Evolutionary conservation across 1,140 invertebrate genomes (phyloP).

Genomic region (Drosophila obscura): DNA sequence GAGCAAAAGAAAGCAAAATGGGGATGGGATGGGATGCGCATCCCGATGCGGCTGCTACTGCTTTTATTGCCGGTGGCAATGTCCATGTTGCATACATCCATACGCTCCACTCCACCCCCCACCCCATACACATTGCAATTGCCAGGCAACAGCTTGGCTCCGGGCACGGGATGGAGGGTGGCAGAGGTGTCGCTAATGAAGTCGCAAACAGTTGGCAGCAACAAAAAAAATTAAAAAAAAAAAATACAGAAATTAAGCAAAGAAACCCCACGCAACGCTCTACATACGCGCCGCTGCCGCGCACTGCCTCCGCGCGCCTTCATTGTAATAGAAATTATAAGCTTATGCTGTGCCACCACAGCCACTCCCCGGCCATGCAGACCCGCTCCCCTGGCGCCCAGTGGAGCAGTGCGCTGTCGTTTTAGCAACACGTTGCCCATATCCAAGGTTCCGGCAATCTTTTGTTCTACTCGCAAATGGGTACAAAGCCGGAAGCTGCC

Average conservation of each 20-base stretch:
- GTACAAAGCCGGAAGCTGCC: background rate
- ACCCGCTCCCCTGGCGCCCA: constrained; percentile 5
- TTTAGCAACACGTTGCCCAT: constrained; percentile 79
- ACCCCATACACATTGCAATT: constrained; percentile 53
- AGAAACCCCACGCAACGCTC: constrained; percentile 33
- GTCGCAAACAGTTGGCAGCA: constrained; percentile 70
- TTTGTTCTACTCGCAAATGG: constrained; percentile 43
- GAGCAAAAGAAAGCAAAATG: too few relatives aligned
- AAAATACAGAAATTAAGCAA: constrained; percentile 39
- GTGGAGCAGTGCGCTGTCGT: constrained; percentile 41
- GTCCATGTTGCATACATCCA: constrained; percentile 6
- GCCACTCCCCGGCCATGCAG: background rate
- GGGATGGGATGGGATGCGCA: too few relatives aligned
- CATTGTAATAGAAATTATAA: constrained; percentile 81
- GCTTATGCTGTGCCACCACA: constrained; percentile 38
- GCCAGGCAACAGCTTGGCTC: constrained; percentile 68
- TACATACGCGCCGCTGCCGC: constrained; percentile 20
- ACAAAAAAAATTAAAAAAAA: constrained; percentile 17
- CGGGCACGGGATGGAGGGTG: constrained; percentile 6
- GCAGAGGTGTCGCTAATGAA: constrained; percentile 76
- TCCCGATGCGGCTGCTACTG: background rate
- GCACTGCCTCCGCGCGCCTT: constrained; percentile 37
- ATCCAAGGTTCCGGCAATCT: constrained; percentile 48
- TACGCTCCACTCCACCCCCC: background rate
- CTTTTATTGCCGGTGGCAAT: constrained; percentile 29